These are phyloP conservation scores for Orchesella flavescens DNA, from an alignment of 2,888 invertebrate species.

Conservation along the genomic window DNA sequence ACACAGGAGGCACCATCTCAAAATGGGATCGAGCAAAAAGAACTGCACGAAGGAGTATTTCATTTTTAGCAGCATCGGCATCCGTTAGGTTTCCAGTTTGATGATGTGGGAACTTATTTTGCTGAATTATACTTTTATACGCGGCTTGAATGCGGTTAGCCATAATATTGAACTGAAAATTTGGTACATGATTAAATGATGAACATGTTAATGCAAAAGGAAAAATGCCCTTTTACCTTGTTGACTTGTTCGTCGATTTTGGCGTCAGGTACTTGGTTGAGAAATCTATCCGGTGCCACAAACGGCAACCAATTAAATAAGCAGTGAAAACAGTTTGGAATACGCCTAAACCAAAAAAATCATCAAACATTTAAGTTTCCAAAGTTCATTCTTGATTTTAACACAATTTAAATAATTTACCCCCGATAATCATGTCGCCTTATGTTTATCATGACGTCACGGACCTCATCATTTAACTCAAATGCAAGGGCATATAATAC, in stretches of 20 bases:
- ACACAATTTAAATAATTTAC: background rate
- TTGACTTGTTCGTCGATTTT: background rate
- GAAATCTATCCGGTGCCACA: slow-evolving; percentile 18
- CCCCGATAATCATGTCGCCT: slow-evolving; percentile 5
- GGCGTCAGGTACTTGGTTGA: background rate
- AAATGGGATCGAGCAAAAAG: background rate
- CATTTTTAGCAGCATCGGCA: no score
- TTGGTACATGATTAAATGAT: background rate
- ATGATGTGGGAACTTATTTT: background rate
- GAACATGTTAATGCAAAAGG: background rate
- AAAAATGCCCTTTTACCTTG: background rate
- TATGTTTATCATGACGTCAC: slow-evolving; percentile 8
- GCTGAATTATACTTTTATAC: background rate
- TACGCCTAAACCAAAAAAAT: background rate
- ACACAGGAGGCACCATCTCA: background rate
- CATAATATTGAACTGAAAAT: background rate
- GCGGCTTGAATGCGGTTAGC: background rate
- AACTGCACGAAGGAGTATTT: background rate
- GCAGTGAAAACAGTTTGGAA: slow-evolving; percentile 23
- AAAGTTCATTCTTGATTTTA: background rate
- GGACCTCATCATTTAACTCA: slow-evolving; percentile 2
- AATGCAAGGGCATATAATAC: background rate
- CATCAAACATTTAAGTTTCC: background rate
- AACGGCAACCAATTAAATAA: slow-evolving; percentile 28
- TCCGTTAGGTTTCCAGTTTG: background rate